Conservation (phyloP, 1,140 invertebrate species). For the Triops longicaudatus region DNA sequence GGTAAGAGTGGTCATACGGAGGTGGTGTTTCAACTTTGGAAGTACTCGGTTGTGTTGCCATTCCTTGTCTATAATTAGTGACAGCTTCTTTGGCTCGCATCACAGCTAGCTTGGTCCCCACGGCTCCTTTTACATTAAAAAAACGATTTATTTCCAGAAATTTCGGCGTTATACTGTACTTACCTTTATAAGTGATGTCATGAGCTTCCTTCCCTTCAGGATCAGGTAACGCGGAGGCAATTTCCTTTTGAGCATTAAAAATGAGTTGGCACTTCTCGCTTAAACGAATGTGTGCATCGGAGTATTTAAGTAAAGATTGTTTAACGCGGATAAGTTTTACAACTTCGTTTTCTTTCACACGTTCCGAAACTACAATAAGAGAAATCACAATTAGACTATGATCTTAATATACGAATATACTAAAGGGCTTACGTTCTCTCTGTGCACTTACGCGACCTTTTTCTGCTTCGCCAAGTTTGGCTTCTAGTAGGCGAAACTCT, state of each 20-base stretch:
- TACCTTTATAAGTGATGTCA: conserved; percentile 44
- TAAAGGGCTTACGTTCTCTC: conserved; percentile 41
- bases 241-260: conserved; percentile 44
- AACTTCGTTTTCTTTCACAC: conserved; percentile 47
- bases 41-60: background rate
- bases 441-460: conserved; percentile 44
- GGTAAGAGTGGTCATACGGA: conserved; percentile 16
- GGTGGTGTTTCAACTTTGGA: background rate
- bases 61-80: conserved; percentile 34
- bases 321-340: conserved; percentile 47
- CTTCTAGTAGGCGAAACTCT: conserved; percentile 42
- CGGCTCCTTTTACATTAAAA: conserved; percentile 35
- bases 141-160: background rate
- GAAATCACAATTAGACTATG: conserved; percentile 17
- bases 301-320: conserved; percentile 45
- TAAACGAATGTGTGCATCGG: conserved; percentile 44
- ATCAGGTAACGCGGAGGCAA: conserved; percentile 45
- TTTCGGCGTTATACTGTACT: conserved; percentile 21
- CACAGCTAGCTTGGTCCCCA: conserved; percentile 38
- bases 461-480: conserved; percentile 43
- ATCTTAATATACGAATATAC: conserved; percentile 7
- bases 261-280: conserved; percentile 44
- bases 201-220: conserved; percentile 42
- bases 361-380: conserved; percentile 42
- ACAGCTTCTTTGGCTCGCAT: conserved; percentile 40